Evolutionary conservation across 2,888 invertebrate genomes (phyloP), one percentile per base, ranked within the genome.

Genomic region (Ptychoptera contaminata): DNA sequence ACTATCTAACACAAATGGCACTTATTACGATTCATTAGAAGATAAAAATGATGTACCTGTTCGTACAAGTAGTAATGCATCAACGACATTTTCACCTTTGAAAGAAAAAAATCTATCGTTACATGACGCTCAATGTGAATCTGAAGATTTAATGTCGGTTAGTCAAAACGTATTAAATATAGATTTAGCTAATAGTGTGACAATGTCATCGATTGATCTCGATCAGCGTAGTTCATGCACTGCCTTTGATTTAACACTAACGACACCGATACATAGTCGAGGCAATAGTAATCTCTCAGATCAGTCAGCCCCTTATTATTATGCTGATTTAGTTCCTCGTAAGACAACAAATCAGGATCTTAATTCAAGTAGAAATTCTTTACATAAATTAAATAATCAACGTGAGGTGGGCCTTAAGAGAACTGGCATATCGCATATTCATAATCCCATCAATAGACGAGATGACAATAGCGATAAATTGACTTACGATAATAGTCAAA

Each of bases 231-330:
- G 51, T 29, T 51, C 50, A 37, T 51, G 53, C 41, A 52, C 55
- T 5, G 52, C 53, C 5, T 55, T 52, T 42, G 53, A 56, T 45
- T 45, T 55, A n/a, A 53, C 52, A 1, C 53, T 52, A 38, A 49
- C 43, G 16, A 69, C 69, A 16, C 70, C 72, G 3, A 67, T 72
- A 51, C 76, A 76, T 51, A 75, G 75, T 53, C 69, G 76, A 47
- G 75, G 75, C 54, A 76, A 75, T 55, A 76, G 76, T 50, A 65
- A 64, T 43, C 59, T 64, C n/a, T 69, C 70, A 14, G 77, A 77
- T 50, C 77, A 79, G 49, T 74, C 78, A 45, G 85, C 84, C 31
- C 87, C 88, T 0, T 88, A 88, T 57, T 88, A 88, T 57, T 88
- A 88, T 59, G 86, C 88, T 0, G 88, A 90, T 61, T 68, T 77